Percentiles rank a stretch among this genome's conserved stretches.
These are phyloP conservation scores for Pseudachorutes palmiensis DNA, from an alignment of 1,140 invertebrate species.

Conservation along the genomic window DNA sequence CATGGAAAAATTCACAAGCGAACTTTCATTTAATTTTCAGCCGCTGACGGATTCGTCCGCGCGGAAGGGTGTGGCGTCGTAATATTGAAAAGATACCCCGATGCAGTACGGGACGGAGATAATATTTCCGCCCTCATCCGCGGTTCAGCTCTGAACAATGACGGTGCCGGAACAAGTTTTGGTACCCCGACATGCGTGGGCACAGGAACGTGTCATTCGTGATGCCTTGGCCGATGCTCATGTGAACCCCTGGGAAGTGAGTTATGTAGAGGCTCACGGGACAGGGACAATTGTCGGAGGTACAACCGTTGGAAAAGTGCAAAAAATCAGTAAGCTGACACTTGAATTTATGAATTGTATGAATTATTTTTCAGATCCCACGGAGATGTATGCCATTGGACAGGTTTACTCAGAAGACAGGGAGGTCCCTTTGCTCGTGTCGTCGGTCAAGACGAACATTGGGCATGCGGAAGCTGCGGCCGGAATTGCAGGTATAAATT, in stretches of 20 bases:
- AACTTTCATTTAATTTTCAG: not conserved
- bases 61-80: conserved; percentile 20
- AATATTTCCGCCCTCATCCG: conserved; percentile 19
- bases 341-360: not conserved
- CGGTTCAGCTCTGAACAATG: conserved; percentile 19
- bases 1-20: not conserved
- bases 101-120: conserved; percentile 21
- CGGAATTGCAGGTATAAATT: conserved; percentile 21
- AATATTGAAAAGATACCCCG: conserved; percentile 18
- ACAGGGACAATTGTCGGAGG: conserved; percentile 50
- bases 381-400: conserved; percentile 43
- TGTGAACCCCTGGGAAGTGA: conserved; percentile 45
- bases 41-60: conserved; percentile 9
- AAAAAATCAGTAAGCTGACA: not conserved
- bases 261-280: conserved; percentile 53
- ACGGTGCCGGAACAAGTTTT: conserved; percentile 22
- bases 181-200: conserved; percentile 13
- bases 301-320: not conserved
- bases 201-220: conserved; percentile 46
- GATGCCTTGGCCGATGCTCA: conserved; percentile 48
- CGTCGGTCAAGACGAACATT: conserved; percentile 54
- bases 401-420: conserved; percentile 49
- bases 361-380: conserved; percentile 14
- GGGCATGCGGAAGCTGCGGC: conserved; percentile 52
- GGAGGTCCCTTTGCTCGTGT: conserved; percentile 46